Conservation (phyloP, 2,113 vertebrate species). For the Sphyrna mokarran region DNA sequence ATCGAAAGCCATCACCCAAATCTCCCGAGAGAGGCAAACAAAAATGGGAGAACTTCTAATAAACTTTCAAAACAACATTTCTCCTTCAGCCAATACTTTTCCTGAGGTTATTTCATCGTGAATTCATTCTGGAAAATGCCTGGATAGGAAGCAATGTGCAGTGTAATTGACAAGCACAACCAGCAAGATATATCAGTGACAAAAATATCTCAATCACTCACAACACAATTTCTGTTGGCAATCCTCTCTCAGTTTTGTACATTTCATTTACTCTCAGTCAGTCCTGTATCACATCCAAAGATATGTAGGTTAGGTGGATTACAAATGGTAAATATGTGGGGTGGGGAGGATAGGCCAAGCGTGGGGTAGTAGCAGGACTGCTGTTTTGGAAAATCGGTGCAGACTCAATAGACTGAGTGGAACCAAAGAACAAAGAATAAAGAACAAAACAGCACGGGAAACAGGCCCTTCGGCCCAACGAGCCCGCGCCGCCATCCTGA, state of each 20-base stretch:
- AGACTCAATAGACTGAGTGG: no score
- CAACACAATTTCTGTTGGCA: neutral
- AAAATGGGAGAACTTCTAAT: neutral
- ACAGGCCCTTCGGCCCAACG: no score
- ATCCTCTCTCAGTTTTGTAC: neutral
- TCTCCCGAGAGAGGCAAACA: neutral
- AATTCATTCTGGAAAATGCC: no score
- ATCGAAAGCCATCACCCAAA: neutral
- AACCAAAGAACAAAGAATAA: no score
- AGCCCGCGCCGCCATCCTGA: no score
- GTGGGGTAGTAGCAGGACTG: no score
- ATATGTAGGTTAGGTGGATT: no score
- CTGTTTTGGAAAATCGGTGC: no score
- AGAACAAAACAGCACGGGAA: no score
- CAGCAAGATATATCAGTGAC: neutral
- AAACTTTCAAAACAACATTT: neutral
- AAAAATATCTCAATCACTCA: neutral
- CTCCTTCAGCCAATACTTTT: neutral
- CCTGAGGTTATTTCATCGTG: no score
- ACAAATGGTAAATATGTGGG: no score
- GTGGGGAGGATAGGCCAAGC: no score
- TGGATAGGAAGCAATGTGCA: neutral
- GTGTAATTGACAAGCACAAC: neutral
- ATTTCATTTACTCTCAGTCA: neutral
- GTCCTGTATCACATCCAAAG: neutral